A percentile compares a stretch with the other conserved stretches of the same genome.
Evolutionary conservation across 2,888 invertebrate genomes (phyloP).

Genomic region (Zygogramma bicolorata): DNA sequence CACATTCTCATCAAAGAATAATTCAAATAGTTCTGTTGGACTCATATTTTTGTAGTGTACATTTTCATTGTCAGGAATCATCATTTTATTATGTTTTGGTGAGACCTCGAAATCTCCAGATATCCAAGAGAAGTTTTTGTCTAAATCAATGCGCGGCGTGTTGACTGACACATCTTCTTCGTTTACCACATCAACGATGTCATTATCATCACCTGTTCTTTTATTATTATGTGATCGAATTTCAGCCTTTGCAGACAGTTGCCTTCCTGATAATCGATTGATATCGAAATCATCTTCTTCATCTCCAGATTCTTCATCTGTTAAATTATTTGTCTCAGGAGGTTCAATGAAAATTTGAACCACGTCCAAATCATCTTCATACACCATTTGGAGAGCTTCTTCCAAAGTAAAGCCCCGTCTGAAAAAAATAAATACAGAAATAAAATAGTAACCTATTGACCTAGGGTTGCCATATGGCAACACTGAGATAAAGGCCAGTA

Average conservation of each 20-base stretch:
- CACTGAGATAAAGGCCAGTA: neutral
- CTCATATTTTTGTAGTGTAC: constrained; percentile 7
- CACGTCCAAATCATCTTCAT: too few species aligned
- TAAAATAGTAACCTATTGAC: neutral
- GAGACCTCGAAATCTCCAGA: neutral
- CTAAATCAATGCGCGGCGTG: neutral
- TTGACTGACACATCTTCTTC: neutral
- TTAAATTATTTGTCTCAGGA: too few species aligned
- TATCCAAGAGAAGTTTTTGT: neutral
- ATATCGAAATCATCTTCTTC: neutral
- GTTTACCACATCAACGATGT: neutral
- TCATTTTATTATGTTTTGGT: constrained; percentile 9
- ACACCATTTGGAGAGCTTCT: too few species aligned
- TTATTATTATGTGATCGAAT: neutral
- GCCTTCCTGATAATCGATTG: too few species aligned
- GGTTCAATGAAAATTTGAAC: too few species aligned
- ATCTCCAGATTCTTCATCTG: too few species aligned
- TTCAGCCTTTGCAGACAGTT: neutral
- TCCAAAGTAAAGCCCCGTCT: too few species aligned
- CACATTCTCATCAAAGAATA: constrained; percentile 14
- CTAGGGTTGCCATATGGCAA: neutral
- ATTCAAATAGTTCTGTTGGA: constrained; percentile 6
- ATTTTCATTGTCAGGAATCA: too few species aligned
- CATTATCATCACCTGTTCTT: neutral
- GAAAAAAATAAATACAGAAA: neutral